These are phyloP conservation scores for Eciton burchellii DNA, from an alignment of 1,140 invertebrate genomes.

Conservation along the genomic window DNA sequence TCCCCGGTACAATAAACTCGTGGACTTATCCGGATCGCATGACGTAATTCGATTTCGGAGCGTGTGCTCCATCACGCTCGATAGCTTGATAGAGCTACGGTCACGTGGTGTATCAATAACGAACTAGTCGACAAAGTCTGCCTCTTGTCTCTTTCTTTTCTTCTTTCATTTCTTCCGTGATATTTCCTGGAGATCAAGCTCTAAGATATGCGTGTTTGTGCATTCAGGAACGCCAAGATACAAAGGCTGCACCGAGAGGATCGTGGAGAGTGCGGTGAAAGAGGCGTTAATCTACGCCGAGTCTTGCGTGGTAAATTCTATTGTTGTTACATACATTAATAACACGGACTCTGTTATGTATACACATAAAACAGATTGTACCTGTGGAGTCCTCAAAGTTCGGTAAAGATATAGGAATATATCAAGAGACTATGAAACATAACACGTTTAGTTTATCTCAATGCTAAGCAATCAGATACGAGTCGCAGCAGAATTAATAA, in stretches of 20 bases:
- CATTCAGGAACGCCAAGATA: slow-evolving; percentile 87
- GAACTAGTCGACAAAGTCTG: neutral
- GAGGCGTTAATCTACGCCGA: slow-evolving; percentile 88
- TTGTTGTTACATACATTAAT: neutral
- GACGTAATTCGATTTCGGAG: neutral
- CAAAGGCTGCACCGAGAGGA: slow-evolving; percentile 82
- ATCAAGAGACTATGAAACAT: too few species aligned
- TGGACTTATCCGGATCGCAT: neutral
- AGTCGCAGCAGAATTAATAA: too few species aligned
- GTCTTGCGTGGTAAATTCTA: slow-evolving; percentile 86
- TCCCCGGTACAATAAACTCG: slow-evolving; percentile 88
- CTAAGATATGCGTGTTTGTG: neutral
- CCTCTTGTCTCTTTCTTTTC: too few species aligned
- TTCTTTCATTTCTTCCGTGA: too few species aligned
- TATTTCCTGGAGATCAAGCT: too few species aligned
- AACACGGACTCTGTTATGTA: neutral
- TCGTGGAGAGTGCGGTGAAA: slow-evolving; percentile 86
- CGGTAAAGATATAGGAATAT: too few species aligned
- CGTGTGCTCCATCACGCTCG: neutral
- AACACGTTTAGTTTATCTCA: too few species aligned
- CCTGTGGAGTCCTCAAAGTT: too few species aligned
- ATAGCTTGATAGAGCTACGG: too few species aligned
- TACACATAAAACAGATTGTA: neutral
- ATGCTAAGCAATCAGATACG: too few species aligned
- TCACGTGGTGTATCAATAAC: too few species aligned